These are phyloP conservation scores for Tachyglossus aculeatus DNA, from an alignment of 2,797 vertebrate genomes.

Conservation along the genomic window DNA sequence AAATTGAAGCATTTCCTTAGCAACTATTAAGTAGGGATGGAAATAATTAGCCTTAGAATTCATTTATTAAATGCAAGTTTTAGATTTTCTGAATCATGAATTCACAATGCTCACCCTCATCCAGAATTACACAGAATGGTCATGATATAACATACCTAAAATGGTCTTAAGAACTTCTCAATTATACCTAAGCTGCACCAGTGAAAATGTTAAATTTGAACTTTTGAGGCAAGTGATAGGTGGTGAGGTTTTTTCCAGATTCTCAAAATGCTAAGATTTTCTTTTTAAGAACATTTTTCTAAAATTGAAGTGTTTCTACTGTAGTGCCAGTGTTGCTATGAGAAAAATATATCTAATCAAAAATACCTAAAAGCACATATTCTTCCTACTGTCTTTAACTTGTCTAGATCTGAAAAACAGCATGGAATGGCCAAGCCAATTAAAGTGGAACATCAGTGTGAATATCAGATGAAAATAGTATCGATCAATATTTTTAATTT, in stretches of 20 bases:
- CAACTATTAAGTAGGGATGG: slow-evolving; percentile 37
- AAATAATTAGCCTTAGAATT: slow-evolving; percentile 26
- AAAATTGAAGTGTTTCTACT: slow-evolving; percentile 3
- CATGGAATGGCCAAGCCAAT: too few relatives aligned
- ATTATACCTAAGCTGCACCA: slow-evolving; percentile 6
- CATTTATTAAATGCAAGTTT: slow-evolving; percentile 21
- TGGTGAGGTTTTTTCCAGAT: neutral
- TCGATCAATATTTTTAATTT: too few relatives aligned
- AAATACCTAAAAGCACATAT: too few relatives aligned
- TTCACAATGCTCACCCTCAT: slow-evolving; percentile 9
- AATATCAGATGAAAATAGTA: too few relatives aligned
- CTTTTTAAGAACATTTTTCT: slow-evolving; percentile 7
- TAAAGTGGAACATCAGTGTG: too few relatives aligned
- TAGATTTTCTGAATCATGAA: slow-evolving; percentile 10
- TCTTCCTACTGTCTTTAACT: too few relatives aligned
- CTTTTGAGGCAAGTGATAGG: neutral
- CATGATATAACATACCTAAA: slow-evolving; percentile 7
- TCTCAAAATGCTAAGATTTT: neutral
- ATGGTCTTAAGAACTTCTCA: neutral
- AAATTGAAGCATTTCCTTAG: slow-evolving; percentile 28
- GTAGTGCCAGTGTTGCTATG: neutral
- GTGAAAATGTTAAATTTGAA: neutral
- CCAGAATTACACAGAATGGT: slow-evolving; percentile 13
- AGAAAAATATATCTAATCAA: neutral
- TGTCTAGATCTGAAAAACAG: too few relatives aligned